A percentile compares a stretch with the other conserved stretches of the same genome.
These are phyloP conservation scores for Phlogophora meticulosa DNA, from an alignment of 2,888 invertebrate species.

Conservation along the genomic window DNA sequence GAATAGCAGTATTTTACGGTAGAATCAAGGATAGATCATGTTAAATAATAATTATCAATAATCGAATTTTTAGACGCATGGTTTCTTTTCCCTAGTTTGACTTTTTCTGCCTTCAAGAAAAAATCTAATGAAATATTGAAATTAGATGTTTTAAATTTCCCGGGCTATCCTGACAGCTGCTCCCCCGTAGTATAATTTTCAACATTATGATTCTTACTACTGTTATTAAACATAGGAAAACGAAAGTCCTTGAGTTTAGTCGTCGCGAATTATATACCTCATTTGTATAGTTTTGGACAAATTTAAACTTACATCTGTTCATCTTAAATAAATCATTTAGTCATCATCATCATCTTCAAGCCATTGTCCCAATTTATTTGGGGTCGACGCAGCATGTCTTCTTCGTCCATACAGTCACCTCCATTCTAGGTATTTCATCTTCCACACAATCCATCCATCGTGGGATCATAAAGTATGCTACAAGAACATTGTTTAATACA, in stretches of 20 bases:
- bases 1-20: not conserved
- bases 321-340: conserved; percentile 2
- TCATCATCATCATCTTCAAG: too few species aligned
- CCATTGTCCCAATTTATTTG: too few species aligned
- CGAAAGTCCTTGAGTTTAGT: conserved; percentile 3
- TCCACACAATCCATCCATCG: too few species aligned
- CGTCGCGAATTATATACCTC: conserved; percentile 4
- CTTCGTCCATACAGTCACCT: too few species aligned
- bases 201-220: conserved; percentile 20
- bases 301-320: not conserved
- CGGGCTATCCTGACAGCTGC: too few species aligned
- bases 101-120: not conserved
- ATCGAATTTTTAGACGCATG: not conserved
- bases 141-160: too few species aligned
- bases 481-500: conserved; percentile 10
- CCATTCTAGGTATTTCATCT: too few species aligned
- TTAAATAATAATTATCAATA: not conserved
- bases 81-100: not conserved
- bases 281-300: not conserved
- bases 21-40: conserved; percentile 19
- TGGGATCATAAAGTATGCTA: conserved; percentile 5
- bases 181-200: too few species aligned
- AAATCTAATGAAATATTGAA: not conserved
- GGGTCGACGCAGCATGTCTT: too few species aligned
- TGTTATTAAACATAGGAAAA: conserved; percentile 21